phyloP scores from a whole-genome alignment of 2,797 vertebrate species.

The Oreonectes daqikongensis region DNA sequence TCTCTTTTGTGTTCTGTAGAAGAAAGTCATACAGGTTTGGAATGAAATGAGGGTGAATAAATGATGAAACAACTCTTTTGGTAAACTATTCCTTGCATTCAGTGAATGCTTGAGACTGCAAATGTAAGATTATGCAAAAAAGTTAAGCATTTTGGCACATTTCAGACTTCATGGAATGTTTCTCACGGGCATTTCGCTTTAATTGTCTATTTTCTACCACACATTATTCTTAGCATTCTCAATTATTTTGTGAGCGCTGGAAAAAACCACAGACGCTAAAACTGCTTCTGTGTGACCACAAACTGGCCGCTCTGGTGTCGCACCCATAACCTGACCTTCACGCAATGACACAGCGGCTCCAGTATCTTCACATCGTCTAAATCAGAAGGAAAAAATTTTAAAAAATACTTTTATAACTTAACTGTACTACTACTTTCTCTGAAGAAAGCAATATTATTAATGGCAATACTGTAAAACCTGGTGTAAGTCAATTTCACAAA shows the following conservation, averaged over 20 bases:
- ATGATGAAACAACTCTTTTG: too few relatives aligned
- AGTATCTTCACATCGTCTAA: neutral
- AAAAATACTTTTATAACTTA: neutral
- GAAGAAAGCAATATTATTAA: neutral
- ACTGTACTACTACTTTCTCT: neutral
- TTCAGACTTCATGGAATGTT: neutral
- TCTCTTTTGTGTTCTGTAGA: too few relatives aligned
- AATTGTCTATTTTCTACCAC: conserved; percentile 3
- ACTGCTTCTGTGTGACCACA: conserved; percentile 16
- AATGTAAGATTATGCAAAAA: too few relatives aligned
- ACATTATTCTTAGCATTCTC: conserved; percentile 23
- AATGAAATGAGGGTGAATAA: too few relatives aligned
- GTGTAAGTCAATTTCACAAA: neutral
- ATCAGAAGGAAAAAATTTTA: neutral
- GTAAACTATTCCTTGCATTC: too few relatives aligned
- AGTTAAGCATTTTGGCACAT: too few relatives aligned
- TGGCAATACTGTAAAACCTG: neutral
- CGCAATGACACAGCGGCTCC: neutral
- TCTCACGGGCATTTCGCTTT: neutral
- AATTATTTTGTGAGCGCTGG: neutral
- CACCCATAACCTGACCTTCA: conserved; percentile 24
- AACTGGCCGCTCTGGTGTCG: conserved; percentile 4
- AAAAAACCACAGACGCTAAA: neutral
- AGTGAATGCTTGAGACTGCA: too few relatives aligned
- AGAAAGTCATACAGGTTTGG: too few relatives aligned